Evolutionary conservation across 2,797 vertebrate genomes (phyloP).

Genomic region (Schizothorax lantsangensis): DNA sequence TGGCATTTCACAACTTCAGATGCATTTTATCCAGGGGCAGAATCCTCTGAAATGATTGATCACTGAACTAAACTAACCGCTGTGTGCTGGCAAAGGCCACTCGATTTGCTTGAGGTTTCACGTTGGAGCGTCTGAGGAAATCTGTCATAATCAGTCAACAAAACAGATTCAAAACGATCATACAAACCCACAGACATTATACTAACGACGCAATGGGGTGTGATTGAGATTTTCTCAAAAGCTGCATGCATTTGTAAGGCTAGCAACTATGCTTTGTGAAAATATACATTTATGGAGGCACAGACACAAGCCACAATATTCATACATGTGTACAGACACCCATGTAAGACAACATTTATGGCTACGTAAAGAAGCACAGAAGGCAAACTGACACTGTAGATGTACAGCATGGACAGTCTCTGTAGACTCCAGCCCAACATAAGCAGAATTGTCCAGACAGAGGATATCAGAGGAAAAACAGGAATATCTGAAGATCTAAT

Average conservation of each 20-base stretch:
- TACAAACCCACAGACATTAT: background rate
- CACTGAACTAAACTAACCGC: background rate
- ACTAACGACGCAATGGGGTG: background rate
- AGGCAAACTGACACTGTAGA: constrained; percentile 2
- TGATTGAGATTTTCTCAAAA: background rate
- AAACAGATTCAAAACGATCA: background rate
- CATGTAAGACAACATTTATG: constrained; percentile 4
- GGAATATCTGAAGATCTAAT: background rate
- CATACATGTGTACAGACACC: background rate
- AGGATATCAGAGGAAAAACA: background rate
- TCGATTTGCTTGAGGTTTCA: background rate
- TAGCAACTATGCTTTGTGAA: background rate
- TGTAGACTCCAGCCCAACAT: background rate
- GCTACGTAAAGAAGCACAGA: constrained; percentile 23
- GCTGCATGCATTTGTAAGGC: background rate
- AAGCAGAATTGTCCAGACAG: background rate
- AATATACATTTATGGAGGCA: background rate
- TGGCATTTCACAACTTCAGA: constrained; percentile 8
- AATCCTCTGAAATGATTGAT: constrained; percentile 24
- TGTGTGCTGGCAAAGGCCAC: constrained; percentile 10
- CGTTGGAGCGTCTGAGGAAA: background rate
- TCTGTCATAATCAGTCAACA: background rate
- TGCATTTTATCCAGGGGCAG: background rate
- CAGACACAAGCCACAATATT: background rate
- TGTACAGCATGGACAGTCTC: background rate